These are phyloP conservation scores for Seira sanloemensis DNA, from an alignment of 2,888 invertebrate genomes.

Conservation along the genomic window DNA sequence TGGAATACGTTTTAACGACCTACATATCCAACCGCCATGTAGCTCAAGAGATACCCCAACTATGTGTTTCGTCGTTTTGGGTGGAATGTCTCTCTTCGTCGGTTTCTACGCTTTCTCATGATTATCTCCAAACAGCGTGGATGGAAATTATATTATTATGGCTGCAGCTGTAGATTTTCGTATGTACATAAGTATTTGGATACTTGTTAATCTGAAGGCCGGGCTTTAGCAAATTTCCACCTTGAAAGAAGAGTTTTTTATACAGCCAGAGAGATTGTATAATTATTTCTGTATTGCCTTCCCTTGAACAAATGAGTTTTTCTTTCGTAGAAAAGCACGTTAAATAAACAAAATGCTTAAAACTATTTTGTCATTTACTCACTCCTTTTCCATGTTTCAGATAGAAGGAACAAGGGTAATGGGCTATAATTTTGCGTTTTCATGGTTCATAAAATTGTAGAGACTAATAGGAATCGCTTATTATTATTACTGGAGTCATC, in stretches of 20 bases:
- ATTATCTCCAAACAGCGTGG: neutral
- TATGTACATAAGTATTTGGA: neutral
- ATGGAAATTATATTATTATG: neutral
- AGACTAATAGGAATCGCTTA: slow-evolving; percentile 27
- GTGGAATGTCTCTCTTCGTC: slow-evolving; percentile 26
- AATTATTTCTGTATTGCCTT: slow-evolving; percentile 13
- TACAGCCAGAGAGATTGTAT: neutral
- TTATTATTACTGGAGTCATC: slow-evolving; percentile 26
- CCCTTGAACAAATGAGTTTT: neutral
- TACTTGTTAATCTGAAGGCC: slow-evolving; percentile 37
- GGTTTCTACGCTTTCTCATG: neutral
- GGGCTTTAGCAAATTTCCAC: slow-evolving; percentile 36
- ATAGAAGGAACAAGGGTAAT: slow-evolving; percentile 33
- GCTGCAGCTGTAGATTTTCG: neutral
- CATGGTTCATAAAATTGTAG: slow-evolving; percentile 50
- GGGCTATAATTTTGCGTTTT: slow-evolving; percentile 50
- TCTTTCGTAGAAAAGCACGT: slow-evolving; percentile 6
- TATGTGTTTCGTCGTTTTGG: neutral
- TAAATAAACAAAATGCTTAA: slow-evolving; percentile 32
- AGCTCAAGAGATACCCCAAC: slow-evolving; percentile 4
- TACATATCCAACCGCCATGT: slow-evolving; percentile 1
- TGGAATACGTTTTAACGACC: slow-evolving; percentile 14
- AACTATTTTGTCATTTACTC: neutral
- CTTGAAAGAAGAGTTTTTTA: slow-evolving; percentile 22
- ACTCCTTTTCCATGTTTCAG: slow-evolving; percentile 18